phyloP scores from a whole-genome alignment of 1,140 invertebrate species.

The Lepidurus arcticus region DNA sequence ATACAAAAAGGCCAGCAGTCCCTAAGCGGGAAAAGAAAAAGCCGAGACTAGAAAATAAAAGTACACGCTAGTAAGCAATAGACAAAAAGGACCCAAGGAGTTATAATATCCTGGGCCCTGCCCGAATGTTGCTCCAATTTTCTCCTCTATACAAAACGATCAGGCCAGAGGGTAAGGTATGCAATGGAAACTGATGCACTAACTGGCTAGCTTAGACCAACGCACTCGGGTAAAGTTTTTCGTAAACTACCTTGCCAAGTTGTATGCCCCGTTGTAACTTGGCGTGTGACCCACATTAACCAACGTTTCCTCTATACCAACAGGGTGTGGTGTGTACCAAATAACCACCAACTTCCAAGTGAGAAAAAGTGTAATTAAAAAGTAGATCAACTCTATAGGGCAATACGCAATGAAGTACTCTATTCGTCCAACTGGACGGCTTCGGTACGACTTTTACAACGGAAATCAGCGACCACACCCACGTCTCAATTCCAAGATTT shows the following conservation, averaged over 20 bases:
- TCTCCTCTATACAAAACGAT: conserved; percentile 3
- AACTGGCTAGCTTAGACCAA: background rate
- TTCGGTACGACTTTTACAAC: background rate
- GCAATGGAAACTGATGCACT: background rate
- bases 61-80: background rate
- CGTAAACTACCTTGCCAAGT: background rate
- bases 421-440: background rate
- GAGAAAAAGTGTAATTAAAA: conserved; percentile 1
- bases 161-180: conserved; percentile 2
- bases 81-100: background rate
- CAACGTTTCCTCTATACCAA: background rate
- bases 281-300: conserved; percentile 7
- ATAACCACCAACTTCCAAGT: background rate
- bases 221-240: background rate
- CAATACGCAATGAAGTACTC: no score
- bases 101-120: background rate
- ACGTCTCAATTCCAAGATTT: background rate
- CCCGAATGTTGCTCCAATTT: conserved; percentile 18
- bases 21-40: background rate
- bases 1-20: background rate
- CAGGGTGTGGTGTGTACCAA: conserved; percentile 13
- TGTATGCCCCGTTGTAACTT: background rate
- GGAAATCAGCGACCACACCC: background rate
- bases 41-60: background rate
- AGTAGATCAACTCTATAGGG: conserved; percentile 11